Conservation (phyloP, 2,888 invertebrate genomes). For the Synergus laeviventris region DNA sequence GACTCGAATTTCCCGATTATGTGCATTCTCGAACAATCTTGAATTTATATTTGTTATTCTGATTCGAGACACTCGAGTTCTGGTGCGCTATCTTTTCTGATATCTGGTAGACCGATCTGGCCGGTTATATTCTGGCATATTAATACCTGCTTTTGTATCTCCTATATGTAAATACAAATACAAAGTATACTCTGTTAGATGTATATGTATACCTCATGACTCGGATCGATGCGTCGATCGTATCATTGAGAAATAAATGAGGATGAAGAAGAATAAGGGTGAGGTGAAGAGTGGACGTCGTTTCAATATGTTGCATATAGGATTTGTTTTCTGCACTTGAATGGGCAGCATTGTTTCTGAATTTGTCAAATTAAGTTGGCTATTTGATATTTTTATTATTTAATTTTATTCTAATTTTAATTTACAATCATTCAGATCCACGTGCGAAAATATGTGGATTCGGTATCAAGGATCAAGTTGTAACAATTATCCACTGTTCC, state of each 20-base stretch:
- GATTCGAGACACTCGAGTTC: conserved; percentile 25
- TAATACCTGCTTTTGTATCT: conserved; percentile 28
- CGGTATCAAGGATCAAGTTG: not conserved
- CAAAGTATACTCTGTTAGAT: conserved; percentile 11
- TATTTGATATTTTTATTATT: not conserved
- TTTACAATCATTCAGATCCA: not conserved
- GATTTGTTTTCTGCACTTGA: conserved; percentile 28
- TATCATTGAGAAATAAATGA: conserved; percentile 37
- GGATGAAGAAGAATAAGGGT: conserved; percentile 27
- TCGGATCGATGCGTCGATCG: conserved; percentile 37
- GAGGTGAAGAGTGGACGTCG: conserved; percentile 32
- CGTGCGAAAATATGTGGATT: not conserved
- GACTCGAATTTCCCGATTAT: conserved; percentile 19
- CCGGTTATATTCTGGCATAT: conserved; percentile 30
- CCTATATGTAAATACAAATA: conserved; percentile 5
- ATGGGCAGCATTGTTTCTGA: not conserved
- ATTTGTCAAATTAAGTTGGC: not conserved
- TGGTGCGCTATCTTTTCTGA: conserved; percentile 24
- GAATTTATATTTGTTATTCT: conserved; percentile 37
- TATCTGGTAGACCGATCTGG: conserved; percentile 16
- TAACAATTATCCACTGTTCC: not conserved
- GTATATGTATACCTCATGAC: conserved; percentile 14
- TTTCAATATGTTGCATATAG: conserved; percentile 7
- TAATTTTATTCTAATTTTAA: not conserved
- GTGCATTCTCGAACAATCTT: conserved; percentile 16